phyloP scores from a whole-genome alignment of 1,140 invertebrate genomes.

The Mycetomoellerius zeteki region DNA sequence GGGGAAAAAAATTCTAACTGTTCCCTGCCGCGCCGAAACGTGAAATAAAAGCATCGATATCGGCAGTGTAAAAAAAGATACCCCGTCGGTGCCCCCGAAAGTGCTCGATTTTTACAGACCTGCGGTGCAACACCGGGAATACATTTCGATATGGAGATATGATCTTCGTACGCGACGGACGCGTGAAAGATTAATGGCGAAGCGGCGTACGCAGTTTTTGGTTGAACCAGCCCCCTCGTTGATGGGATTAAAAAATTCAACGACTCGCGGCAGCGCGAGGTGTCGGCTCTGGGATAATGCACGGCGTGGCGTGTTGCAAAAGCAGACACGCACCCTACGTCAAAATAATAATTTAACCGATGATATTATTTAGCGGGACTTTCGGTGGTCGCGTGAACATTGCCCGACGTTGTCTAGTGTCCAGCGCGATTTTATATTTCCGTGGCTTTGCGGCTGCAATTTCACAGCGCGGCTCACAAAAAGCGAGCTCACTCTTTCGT shows the following conservation, averaged over 20 bases:
- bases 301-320: slow-evolving; percentile 7
- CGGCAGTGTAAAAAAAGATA: slow-evolving; percentile 51
- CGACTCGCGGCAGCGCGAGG: slow-evolving; percentile 53
- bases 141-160: slow-evolving; percentile 62
- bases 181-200: slow-evolving; percentile 71
- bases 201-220: slow-evolving; percentile 42
- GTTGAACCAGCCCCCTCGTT: slow-evolving; percentile 44
- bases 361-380: slow-evolving; percentile 60
- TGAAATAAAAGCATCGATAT: slow-evolving; percentile 55
- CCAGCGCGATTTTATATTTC: slow-evolving; percentile 42
- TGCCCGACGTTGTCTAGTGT: slow-evolving; percentile 16
- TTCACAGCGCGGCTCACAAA: slow-evolving; percentile 23
- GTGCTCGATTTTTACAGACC: slow-evolving; percentile 54
- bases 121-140: slow-evolving; percentile 45
- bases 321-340: not conserved
- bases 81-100: slow-evolving; percentile 9
- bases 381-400: slow-evolving; percentile 14
- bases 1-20: not conserved
- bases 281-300: slow-evolving; percentile 53
- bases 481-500: slow-evolving; percentile 44
- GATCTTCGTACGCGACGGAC: slow-evolving; percentile 64
- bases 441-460: slow-evolving; percentile 44
- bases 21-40: slow-evolving; percentile 20
- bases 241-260: slow-evolving; percentile 74
- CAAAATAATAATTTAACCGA: slow-evolving; percentile 68